Evolutionary conservation across 2,113 vertebrate genomes (phyloP).

Genomic region (Pitta sordida): DNA sequence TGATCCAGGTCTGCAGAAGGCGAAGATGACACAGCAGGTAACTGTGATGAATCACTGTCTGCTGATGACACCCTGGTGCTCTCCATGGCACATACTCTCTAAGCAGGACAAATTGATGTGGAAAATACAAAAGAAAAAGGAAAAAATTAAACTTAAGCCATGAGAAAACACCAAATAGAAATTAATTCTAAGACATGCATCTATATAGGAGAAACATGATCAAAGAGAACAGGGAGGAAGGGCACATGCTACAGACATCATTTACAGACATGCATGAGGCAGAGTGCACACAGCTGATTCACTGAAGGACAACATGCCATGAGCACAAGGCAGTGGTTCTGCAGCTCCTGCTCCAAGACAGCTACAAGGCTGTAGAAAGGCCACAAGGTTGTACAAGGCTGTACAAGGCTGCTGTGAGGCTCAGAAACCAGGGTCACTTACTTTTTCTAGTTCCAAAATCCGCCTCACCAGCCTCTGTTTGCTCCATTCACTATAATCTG

Average conservation of each 20-base stretch:
- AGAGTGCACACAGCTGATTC: neutral
- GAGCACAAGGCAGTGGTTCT: neutral
- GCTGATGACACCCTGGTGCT: neutral
- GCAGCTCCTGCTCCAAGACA: neutral
- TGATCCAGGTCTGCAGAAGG: neutral
- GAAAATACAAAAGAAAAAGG: neutral
- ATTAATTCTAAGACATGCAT: neutral
- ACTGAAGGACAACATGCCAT: neutral
- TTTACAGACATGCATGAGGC: neutral
- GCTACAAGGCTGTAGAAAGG: no score
- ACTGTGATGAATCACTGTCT: neutral
- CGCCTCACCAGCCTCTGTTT: constrained; percentile 84
- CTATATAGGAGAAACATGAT: neutral
- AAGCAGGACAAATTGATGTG: neutral
- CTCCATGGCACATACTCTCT: constrained; percentile 62
- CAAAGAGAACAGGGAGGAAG: neutral
- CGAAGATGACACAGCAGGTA: neutral
- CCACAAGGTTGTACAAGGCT: no score
- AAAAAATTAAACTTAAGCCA: neutral
- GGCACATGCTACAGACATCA: neutral
- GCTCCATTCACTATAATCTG: constrained; percentile 87
- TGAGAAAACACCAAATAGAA: neutral
- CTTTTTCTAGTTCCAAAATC: constrained; percentile 84
- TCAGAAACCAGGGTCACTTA: constrained; percentile 63
- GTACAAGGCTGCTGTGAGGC: no score